These are phyloP conservation scores for Brachionus sp. DNA, from an alignment of 1,140 invertebrate genomes.

Conservation along the genomic window DNA sequence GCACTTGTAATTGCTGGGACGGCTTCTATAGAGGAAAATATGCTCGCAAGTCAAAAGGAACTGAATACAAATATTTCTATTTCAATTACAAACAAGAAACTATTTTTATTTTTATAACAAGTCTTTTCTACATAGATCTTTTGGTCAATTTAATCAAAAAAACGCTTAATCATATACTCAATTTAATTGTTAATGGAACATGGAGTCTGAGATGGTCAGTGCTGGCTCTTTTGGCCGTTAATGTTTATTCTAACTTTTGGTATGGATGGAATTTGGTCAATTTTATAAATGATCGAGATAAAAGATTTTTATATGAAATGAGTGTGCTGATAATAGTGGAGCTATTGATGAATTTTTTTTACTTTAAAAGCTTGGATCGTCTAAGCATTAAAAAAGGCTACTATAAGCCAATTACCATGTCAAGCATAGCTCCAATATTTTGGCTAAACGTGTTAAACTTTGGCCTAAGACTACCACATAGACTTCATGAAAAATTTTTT, in stretches of 20 bases:
- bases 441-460: background rate
- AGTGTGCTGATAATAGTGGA: background rate
- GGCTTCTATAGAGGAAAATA: constrained; percentile 23
- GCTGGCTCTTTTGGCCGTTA: background rate
- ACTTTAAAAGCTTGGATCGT: background rate
- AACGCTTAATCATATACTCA: background rate
- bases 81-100: constrained; percentile 21
- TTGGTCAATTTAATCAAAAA: background rate
- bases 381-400: background rate
- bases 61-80: constrained; percentile 6
- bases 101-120: background rate
- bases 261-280: constrained; percentile 1
- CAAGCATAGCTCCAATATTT: background rate
- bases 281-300: constrained; percentile 38
- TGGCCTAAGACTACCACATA: background rate
- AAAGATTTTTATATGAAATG: background rate
- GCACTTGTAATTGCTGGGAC: constrained; percentile 28
- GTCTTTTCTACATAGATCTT: background rate
- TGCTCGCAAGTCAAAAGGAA: background rate
- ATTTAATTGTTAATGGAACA: background rate
- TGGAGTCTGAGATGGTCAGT: background rate
- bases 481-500: background rate
- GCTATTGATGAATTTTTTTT: background rate
- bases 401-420: constrained; percentile 20
- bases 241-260: constrained; percentile 4